Percentiles rank a stretch among this genome's conserved stretches.
Conservation (phyloP, 2,888 invertebrate genomes). For the Dusona sp. region DNA sequence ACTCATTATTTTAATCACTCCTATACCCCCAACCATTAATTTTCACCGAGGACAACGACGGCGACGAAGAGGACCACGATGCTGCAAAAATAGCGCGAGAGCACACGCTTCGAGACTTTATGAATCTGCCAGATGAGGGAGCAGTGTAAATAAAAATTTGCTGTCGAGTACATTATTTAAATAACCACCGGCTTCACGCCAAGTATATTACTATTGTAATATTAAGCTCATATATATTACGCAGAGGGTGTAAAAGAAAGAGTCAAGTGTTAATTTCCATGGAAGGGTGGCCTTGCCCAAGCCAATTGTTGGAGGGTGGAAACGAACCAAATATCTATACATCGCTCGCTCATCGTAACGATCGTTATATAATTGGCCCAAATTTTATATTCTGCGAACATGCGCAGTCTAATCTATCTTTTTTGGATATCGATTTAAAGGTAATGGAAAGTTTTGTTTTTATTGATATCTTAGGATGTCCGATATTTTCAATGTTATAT, state of each 20-base stretch:
- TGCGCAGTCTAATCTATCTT: slow-evolving; percentile 69
- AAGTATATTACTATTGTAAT: slow-evolving; percentile 41
- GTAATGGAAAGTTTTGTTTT: background rate
- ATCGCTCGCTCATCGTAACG: slow-evolving; percentile 65
- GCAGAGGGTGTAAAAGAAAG: slow-evolving; percentile 38
- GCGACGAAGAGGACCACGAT: slow-evolving; percentile 45
- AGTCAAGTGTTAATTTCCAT: slow-evolving; percentile 57
- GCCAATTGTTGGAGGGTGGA: slow-evolving; percentile 42
- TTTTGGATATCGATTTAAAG: background rate
- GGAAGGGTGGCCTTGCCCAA: slow-evolving; percentile 36
- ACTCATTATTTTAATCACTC: slow-evolving; percentile 69
- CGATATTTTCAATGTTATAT: background rate
- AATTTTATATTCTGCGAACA: slow-evolving; percentile 69
- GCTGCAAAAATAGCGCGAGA: slow-evolving; percentile 59
- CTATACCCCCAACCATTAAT: slow-evolving; percentile 65
- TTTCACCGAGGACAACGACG: slow-evolving; percentile 62
- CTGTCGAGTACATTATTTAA: slow-evolving; percentile 53
- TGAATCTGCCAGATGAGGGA: slow-evolving; percentile 51
- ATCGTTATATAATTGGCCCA: slow-evolving; percentile 83
- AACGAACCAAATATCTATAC: slow-evolving; percentile 18
- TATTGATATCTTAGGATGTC: background rate
- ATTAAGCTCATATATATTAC: slow-evolving; percentile 31
- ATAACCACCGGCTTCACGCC: slow-evolving; percentile 48
- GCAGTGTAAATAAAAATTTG: slow-evolving; percentile 64
- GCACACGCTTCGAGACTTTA: slow-evolving; percentile 51